These are phyloP conservation scores for Vicugna pacos DNA, from an alignment of 2,113 vertebrate genomes.

Conservation along the genomic window DNA sequence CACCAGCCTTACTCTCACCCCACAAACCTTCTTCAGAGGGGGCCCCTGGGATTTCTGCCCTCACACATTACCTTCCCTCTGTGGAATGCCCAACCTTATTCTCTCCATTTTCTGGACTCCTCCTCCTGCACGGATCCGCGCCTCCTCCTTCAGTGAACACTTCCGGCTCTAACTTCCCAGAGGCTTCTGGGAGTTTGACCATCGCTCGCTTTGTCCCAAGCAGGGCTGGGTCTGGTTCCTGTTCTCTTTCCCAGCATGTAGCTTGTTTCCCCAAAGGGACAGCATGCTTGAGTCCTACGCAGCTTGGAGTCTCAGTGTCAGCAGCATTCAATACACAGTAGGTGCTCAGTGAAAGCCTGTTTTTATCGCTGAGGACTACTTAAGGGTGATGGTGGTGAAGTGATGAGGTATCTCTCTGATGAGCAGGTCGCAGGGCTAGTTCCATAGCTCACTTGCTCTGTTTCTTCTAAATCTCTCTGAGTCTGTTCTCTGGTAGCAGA, in stretches of 20 bases:
- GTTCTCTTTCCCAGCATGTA: neutral
- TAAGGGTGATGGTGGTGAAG: too few species aligned
- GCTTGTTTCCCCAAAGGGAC: neutral
- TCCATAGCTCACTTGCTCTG: neutral
- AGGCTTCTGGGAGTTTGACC: neutral
- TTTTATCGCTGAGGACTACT: too few species aligned
- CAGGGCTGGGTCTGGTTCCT: neutral
- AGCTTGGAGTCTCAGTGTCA: neutral
- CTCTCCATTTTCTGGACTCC: too few species aligned
- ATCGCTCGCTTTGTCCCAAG: neutral
- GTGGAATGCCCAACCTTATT: neutral
- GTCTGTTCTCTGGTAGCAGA: neutral
- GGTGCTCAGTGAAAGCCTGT: neutral
- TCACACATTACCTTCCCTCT: neutral
- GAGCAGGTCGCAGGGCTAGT: neutral
- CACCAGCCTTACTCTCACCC: neutral
- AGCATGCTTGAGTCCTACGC: neutral
- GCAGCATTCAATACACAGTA: too few species aligned
- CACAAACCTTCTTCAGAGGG: neutral
- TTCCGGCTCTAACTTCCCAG: neutral
- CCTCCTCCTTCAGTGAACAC: neutral
- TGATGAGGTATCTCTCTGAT: neutral
- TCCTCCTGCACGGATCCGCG: fast-evolving
- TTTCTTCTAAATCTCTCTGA: neutral
- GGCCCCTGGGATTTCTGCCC: neutral